A percentile compares a stretch with the other conserved stretches of the same genome.
Conservation (phyloP, 1,140 invertebrate genomes). For the Brachionus sp. region DNA sequence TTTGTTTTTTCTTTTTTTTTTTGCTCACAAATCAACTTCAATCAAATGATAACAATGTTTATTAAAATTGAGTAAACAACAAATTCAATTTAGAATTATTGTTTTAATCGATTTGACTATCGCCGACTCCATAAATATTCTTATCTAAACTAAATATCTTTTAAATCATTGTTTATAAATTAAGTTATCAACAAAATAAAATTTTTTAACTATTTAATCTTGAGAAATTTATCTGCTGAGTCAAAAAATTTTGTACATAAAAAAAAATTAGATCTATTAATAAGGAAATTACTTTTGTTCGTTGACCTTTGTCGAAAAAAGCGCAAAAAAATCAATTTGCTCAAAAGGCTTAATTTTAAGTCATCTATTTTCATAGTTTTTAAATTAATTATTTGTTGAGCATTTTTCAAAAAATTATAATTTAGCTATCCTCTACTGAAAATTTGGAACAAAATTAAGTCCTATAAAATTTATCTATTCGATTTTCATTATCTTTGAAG, state of each 20-base stretch:
- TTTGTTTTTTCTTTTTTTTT: not conserved
- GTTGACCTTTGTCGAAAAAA: not conserved
- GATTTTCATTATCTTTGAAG: too few species aligned
- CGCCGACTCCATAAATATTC: not conserved
- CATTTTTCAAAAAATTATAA: too few species aligned
- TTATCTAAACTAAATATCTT: not conserved
- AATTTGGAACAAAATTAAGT: too few species aligned
- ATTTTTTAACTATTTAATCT: not conserved
- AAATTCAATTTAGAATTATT: not conserved
- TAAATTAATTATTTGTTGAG: not conserved
- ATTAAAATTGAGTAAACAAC: not conserved
- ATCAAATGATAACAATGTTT: not conserved
- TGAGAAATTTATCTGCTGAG: not conserved
- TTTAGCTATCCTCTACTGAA: too few species aligned
- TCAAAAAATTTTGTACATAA: not conserved
- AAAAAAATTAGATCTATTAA: not conserved
- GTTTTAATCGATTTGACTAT: not conserved
- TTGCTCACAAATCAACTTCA: not conserved
- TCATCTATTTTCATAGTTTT: not conserved
- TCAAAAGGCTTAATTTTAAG: not conserved
- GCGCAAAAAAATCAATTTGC: not conserved
- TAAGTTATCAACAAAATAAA: not conserved
- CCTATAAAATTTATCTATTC: too few species aligned
- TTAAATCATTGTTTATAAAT: not conserved
- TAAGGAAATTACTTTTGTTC: not conserved